Evolutionary conservation across 2,888 invertebrate species (phyloP), one percentile per base, ranked within the genome.

Genomic region (Phaedon cochleariae): DNA sequence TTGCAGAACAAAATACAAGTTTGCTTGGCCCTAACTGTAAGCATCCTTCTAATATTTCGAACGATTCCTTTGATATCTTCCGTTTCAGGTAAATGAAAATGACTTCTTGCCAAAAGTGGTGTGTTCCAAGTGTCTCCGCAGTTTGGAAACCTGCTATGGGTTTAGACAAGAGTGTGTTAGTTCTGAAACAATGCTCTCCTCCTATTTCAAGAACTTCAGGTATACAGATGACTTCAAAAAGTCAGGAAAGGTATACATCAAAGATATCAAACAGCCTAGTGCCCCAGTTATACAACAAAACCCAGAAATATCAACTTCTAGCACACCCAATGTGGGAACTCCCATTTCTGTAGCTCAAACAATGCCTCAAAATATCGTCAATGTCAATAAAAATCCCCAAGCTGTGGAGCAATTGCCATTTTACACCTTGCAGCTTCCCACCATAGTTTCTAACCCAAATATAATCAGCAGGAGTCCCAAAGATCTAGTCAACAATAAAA

Each of bases 21-120:
- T 73, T 90, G 89, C 80, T 83, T 90, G 59, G 86, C 89, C 2
- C 81, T 90, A 61, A 86, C 87, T 83, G 90, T 90, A 80, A 80
- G 82, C 80, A 34, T 62, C 22, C 51, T 17, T 10, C 6, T 15
- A 21, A 15, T 18, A 9, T 12, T 26, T 57, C 26, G 21, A 5
- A 17, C 57, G 21, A 15, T 21, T 49, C 31, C 48, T 37, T 53
- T 29, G 57, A 62, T 64, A 31, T 64, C 6, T 48, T 46, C 15
- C 31, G 37, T 83, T 78, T 60, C 71, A 90, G 90, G 86, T 91
- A 12, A 85, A 87, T 70, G 90, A 90, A 79, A 87, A 89, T 74
- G 91, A 91, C 80, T 89, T 88, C 29, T 80, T 91, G 68, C 91
- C 91, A 49, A 91, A 91, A 84, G 89, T 89, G 20, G 85, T 91